These are phyloP conservation scores for Perognathus longimembris DNA, from an alignment of 2,113 vertebrate species.

Conservation along the genomic window DNA sequence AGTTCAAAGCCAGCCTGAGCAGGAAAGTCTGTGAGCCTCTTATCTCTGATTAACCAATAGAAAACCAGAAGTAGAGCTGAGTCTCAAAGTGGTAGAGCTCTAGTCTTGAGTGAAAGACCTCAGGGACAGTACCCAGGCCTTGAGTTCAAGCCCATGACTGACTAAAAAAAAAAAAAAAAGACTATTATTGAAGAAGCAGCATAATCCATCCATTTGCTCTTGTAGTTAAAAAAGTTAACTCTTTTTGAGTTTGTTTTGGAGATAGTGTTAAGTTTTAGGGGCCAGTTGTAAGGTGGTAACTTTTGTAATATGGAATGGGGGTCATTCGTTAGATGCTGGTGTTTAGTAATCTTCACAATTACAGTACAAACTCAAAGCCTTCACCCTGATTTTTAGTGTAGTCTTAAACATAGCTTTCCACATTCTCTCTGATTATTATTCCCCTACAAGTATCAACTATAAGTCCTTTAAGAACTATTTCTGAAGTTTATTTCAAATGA, in stretches of 20 bases:
- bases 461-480: neutral
- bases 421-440: neutral
- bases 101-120: too few relatives aligned
- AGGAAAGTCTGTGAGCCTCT: too few relatives aligned
- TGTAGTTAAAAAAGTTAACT: neutral
- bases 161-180: too few relatives aligned
- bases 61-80: too few relatives aligned
- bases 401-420: neutral
- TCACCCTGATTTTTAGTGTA: neutral
- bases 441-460: neutral
- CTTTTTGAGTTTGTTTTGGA: neutral
- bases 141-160: too few relatives aligned
- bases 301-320: neutral
- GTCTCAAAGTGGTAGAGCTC: too few relatives aligned
- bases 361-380: neutral
- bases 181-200: neutral
- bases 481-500: neutral
- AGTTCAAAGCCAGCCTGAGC: too few relatives aligned
- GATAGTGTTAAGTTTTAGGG: neutral
- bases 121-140: too few relatives aligned
- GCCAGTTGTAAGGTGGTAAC: neutral
- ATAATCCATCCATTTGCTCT: neutral
- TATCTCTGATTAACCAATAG: too few relatives aligned
- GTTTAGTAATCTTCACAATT: neutral
- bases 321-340: rapidly evolving